These are phyloP conservation scores for Fratercula arctica DNA, from an alignment of 2,797 vertebrate genomes.

Conservation along the genomic window DNA sequence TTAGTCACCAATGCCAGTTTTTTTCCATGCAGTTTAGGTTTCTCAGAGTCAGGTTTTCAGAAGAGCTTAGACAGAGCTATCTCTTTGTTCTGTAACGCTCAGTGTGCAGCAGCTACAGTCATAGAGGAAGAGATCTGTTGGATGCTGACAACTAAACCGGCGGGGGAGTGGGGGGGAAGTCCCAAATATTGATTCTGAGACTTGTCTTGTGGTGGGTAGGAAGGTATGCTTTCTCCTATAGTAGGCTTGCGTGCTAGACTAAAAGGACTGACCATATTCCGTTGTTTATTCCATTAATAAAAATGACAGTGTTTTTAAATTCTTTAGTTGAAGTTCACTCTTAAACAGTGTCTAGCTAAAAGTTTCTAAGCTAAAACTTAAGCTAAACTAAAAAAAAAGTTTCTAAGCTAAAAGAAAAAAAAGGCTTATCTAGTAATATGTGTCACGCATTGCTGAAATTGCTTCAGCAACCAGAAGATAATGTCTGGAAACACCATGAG, in stretches of 20 bases:
- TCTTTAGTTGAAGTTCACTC: background rate
- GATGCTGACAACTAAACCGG: background rate
- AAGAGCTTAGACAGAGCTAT: background rate
- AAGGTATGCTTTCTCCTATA: background rate
- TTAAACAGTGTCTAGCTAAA: background rate
- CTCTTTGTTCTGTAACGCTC: background rate
- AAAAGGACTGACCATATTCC: background rate
- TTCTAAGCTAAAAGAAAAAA: background rate
- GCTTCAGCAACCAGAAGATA: background rate
- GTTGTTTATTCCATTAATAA: background rate
- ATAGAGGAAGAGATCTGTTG: background rate
- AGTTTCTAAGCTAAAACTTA: too few relatives aligned
- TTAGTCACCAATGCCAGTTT: background rate
- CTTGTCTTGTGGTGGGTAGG: fast-evolving
- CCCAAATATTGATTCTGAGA: background rate
- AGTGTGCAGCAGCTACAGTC: background rate
- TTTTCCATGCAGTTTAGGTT: background rate
- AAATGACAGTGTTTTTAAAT: background rate
- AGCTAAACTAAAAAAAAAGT: background rate
- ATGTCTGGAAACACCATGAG: background rate
- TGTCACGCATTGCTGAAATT: background rate
- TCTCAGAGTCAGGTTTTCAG: background rate
- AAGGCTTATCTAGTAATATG: background rate
- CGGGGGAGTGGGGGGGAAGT: background rate
- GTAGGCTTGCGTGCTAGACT: background rate